A percentile compares a stretch with the other conserved stretches of the same genome.
These are phyloP conservation scores for Pocillopora damicornis DNA, from an alignment of 64 coral and sea anemone genomes.

Conservation along the genomic window DNA sequence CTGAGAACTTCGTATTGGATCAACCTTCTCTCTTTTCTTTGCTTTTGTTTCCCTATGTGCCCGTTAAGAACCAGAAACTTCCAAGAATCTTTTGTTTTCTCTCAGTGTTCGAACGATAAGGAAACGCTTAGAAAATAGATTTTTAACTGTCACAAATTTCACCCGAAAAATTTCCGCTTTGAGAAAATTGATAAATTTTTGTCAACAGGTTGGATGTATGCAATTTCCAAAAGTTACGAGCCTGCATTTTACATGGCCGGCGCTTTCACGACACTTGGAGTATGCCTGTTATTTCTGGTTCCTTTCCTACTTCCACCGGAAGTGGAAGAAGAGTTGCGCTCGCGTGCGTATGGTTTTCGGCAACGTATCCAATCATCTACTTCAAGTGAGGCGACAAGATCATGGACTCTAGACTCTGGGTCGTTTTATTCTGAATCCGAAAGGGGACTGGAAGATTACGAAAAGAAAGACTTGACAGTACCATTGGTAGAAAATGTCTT, in stretches of 20 bases:
- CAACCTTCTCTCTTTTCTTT: no score
- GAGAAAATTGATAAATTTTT: not conserved
- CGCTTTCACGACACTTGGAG: slow-evolving; percentile 70
- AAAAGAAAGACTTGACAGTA: slow-evolving; percentile 14
- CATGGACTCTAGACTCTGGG: slow-evolving; percentile 35
- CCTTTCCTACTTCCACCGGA: slow-evolving; percentile 73
- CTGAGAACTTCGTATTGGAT: no score
- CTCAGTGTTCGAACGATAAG: no score
- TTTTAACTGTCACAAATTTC: not conserved
- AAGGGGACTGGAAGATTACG: not conserved
- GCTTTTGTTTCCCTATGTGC: no score
- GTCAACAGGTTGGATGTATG: slow-evolving; percentile 76
- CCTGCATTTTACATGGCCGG: slow-evolving; percentile 90
- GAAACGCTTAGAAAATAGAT: no score
- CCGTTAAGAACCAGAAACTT: no score
- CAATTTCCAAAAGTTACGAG: slow-evolving; percentile 48
- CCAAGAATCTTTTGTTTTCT: no score
- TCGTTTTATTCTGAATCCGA: slow-evolving; percentile 16
- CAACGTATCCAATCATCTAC: slow-evolving; percentile 31
- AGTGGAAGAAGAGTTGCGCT: slow-evolving; percentile 60
- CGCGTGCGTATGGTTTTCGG: slow-evolving; percentile 42
- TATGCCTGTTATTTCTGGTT: slow-evolving; percentile 71
- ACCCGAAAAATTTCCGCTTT: not conserved
- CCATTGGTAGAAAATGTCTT: not conserved
- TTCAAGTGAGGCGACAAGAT: slow-evolving; percentile 39